Evolutionary conservation across 1,140 invertebrate species (phyloP), one percentile per base, ranked within the genome.

Genomic region (Solen grandis): DNA sequence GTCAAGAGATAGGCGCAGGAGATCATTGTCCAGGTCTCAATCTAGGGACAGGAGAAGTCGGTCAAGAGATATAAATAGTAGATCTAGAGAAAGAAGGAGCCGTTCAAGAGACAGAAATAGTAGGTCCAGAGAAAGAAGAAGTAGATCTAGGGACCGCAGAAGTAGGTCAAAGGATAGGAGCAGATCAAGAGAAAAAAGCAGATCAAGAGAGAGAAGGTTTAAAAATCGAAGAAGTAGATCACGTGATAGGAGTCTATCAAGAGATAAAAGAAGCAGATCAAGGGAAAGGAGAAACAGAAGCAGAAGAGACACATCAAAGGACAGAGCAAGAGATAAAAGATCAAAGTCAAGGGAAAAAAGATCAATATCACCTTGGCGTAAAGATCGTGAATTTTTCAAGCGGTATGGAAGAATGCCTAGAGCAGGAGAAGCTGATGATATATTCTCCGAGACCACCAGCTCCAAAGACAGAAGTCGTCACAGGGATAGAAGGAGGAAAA

Each of bases 151-250:
- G 57, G 57, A 63, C 0, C 41, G 59, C 16, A 63, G 55, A 31
- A 60, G 59, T 60, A 66, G 63, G 38, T 66, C 63, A 29, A 31
- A 19, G 22, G 63, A 35, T 5, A 27, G 31, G 19, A 66, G 63
- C 35, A 66, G 31, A 22, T 77, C 74, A 1, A 78, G 63, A 19
- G 63, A 68, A 8, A 55, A 63, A 66, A 76, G 74, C 52, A 54
- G 69, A 38, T 70, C 69, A 19, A 10, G 5, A n/a, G n/a, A n/a
- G 13, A 77, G 36, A 57, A 66, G 25, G 4, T 27, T 13, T 5
- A 55, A 52, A 74, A 35, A 63, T 50, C 66, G 69, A 73, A 72
- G 29, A 68, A 76, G 75, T 29, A 65, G 29, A 36, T 81, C 79
- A 25, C 54, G 63, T 25, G 66, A 54, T 19, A 70, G 81, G 50